These are phyloP conservation scores for Isoperla grammatica DNA, from an alignment of 2,888 invertebrate genomes.

Conservation along the genomic window DNA sequence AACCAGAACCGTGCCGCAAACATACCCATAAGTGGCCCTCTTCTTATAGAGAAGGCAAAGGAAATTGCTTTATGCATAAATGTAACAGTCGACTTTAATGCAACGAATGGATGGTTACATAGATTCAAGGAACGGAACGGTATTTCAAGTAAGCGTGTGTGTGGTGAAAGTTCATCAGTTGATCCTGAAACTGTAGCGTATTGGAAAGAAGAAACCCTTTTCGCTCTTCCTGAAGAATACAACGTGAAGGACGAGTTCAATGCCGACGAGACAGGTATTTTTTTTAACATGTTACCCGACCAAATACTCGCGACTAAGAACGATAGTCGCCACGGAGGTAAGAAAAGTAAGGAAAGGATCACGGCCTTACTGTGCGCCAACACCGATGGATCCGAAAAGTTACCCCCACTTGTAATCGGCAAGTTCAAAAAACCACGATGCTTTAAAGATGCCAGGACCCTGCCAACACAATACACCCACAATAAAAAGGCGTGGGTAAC, in stretches of 20 bases:
- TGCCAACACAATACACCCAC: slow-evolving; percentile 8
- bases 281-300: slow-evolving; percentile 35
- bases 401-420: slow-evolving; percentile 12
- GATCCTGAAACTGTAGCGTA: slow-evolving; percentile 20
- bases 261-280: slow-evolving; percentile 34
- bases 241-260: not conserved
- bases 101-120: slow-evolving; percentile 29
- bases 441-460: not conserved
- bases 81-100: slow-evolving; percentile 27
- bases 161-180: slow-evolving; percentile 18
- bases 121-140: slow-evolving; percentile 30
- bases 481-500: slow-evolving; percentile 11
- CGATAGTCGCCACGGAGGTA: slow-evolving; percentile 35
- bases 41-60: slow-evolving; percentile 26
- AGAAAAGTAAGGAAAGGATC: slow-evolving; percentile 34
- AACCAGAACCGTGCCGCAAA: too few species aligned
- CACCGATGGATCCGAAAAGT: slow-evolving; percentile 17
- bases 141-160: slow-evolving; percentile 26
- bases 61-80: slow-evolving; percentile 25
- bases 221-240: slow-evolving; percentile 11
- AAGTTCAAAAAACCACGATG: slow-evolving; percentile 11
- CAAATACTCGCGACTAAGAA: slow-evolving; percentile 28
- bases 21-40: slow-evolving; percentile 27
- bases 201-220: slow-evolving; percentile 25
- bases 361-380: slow-evolving; percentile 33